phyloP scores from a whole-genome alignment of 2,888 invertebrate genomes.

The Cosmopolites sordidus region DNA sequence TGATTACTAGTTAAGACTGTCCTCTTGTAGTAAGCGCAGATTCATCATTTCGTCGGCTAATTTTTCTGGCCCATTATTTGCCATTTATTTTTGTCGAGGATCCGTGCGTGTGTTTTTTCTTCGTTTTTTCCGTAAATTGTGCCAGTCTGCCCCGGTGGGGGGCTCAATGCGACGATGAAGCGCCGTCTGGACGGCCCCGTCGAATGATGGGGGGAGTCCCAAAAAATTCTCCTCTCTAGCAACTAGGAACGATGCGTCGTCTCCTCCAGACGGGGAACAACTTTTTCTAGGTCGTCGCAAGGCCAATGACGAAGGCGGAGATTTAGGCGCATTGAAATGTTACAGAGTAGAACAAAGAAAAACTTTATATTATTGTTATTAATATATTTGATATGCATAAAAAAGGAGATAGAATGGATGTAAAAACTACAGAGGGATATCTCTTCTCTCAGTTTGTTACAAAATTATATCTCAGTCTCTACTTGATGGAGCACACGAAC shows the following conservation, averaged over 20 bases:
- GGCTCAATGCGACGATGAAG: conserved; percentile 2
- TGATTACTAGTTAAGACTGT: too few relatives aligned
- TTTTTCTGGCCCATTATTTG: neutral
- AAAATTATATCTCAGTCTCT: too few relatives aligned
- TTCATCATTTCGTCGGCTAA: neutral
- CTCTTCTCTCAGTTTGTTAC: too few relatives aligned
- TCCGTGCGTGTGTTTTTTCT: neutral
- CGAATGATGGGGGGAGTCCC: conserved; percentile 9
- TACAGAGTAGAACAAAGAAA: neutral
- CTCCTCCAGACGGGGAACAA: conserved; percentile 13
- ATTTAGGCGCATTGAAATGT: neutral
- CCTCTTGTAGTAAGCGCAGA: too few relatives aligned
- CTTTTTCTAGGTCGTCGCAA: conserved; percentile 13
- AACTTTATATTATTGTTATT: too few relatives aligned
- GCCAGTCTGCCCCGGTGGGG: conserved; percentile 12
- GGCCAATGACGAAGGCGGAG: conserved; percentile 3
- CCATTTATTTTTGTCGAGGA: neutral
- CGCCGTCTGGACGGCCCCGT: conserved; percentile 20
- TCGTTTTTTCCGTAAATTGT: conserved; percentile 20
- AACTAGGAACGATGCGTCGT: neutral
- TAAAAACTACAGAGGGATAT: too few relatives aligned
- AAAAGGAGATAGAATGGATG: too few relatives aligned
- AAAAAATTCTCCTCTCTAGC: conserved; percentile 6
- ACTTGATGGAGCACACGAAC: too few relatives aligned
- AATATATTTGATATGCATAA: too few relatives aligned